Conservation (phyloP, 2,888 invertebrate species). For the Lepidonotus clava region DNA sequence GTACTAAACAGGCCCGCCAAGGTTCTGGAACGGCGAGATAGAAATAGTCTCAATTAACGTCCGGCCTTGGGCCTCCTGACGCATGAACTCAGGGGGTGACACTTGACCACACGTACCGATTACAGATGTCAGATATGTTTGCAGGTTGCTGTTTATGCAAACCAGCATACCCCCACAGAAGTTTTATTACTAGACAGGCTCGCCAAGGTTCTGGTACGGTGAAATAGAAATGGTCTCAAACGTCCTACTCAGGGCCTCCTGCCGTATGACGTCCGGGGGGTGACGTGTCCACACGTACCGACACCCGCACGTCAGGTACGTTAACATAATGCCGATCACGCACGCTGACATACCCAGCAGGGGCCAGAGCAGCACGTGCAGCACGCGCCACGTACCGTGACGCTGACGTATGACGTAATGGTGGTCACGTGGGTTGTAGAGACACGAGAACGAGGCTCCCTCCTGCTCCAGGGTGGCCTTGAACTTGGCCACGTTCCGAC, state of each 20-base stretch:
- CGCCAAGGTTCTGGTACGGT: conserved; percentile 27
- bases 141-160: too few species aligned
- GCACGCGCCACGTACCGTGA: conserved; percentile 35
- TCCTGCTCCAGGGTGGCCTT: conserved; percentile 12
- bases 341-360: conserved; percentile 17
- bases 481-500: conserved; percentile 8
- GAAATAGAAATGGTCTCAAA: conserved; percentile 44
- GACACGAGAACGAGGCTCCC: conserved; percentile 24
- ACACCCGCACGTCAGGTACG: conserved; percentile 40
- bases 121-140: too few species aligned
- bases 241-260: conserved; percentile 32
- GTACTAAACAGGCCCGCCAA: too few species aligned
- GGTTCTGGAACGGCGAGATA: too few species aligned
- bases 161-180: too few species aligned
- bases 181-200: too few species aligned
- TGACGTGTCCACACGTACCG: conserved; percentile 44
- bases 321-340: background rate
- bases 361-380: conserved; percentile 34
- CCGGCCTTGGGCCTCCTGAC: too few species aligned
- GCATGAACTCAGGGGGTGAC: too few species aligned
- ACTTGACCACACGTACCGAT: too few species aligned
- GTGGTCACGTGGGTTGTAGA: conserved; percentile 51
- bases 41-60: too few species aligned
- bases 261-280: conserved; percentile 30
- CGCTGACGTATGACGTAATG: conserved; percentile 25